Evolutionary conservation across 2,797 vertebrate genomes (phyloP).

Genomic region (Podargus strigoides): DNA sequence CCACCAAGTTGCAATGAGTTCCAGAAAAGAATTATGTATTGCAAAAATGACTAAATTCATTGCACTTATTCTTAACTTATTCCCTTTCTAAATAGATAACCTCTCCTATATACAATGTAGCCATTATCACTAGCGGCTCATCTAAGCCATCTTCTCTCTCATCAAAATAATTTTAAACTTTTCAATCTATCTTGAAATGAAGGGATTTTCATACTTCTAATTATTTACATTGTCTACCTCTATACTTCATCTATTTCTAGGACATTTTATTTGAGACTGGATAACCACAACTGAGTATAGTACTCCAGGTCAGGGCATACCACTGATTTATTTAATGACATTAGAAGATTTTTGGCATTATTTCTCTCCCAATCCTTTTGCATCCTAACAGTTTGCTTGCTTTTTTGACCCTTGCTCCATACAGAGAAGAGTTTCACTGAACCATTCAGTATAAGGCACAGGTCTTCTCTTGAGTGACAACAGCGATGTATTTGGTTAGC

Average conservation of each 20-base stretch:
- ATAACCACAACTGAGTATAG: background rate
- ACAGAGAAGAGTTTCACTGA: background rate
- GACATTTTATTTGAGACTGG: background rate
- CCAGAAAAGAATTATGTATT: background rate
- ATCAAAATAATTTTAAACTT: background rate
- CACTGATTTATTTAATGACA: constrained; percentile 28
- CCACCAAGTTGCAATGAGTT: background rate
- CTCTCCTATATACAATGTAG: background rate
- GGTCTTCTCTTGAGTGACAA: background rate
- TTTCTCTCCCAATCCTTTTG: background rate
- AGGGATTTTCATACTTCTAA: background rate
- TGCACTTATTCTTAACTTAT: background rate
- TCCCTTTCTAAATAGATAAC: background rate
- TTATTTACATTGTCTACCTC: background rate
- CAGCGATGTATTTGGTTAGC: background rate
- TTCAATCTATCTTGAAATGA: background rate
- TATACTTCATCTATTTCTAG: background rate
- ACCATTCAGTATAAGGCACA: background rate
- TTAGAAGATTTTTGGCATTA: constrained; percentile 6
- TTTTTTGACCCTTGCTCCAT: background rate
- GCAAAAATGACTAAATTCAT: background rate
- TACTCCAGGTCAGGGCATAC: background rate
- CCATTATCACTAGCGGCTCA: background rate
- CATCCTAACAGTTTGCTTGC: background rate
- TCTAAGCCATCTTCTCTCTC: background rate